Evolutionary conservation across 2,113 vertebrate genomes (phyloP), one percentile per base, ranked within the genome.

Genomic region (Daphoenositta chrysoptera): DNA sequence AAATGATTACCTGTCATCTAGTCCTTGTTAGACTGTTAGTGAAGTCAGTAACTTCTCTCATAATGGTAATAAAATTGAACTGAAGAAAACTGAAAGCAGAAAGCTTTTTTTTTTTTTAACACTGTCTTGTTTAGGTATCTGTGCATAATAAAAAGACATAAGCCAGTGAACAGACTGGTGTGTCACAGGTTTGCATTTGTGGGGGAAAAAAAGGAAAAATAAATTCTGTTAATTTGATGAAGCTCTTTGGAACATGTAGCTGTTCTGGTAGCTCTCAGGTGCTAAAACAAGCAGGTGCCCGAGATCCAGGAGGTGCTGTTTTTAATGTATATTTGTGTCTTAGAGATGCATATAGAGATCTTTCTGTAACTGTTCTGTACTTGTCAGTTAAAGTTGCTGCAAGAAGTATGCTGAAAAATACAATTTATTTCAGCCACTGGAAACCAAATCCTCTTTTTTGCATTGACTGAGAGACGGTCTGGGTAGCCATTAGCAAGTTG

Each of bases 401-500:
- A 68, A 71, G 45, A 53, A 71, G 33, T 19, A 9, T 35, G 20
- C 50, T 91, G 75, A 23, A 47, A 90, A 47, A 61, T 63, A 8
- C 7, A 27, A 11, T 19, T 84, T 87, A 42, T 48, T 78, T 87
- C 20, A 15, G 56, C 71, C 22, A 21, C 77, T 26, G 45, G 66
- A 72, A 39, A 35, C 21, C 11, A 63, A 69, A 60, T 80, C 37
- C 12, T 37, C 18, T 57, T 76, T 79, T 89, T 47, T 11, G 7
- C 16, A 3, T 11, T 37, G 70, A 39, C 50, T 37, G 57, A 23
- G 60, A 51, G 48, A 8, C 0, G 0, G 23, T 47, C 47, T 69
- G 24, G 15, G 27, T 73, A 45, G 31, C 61, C 1, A 7, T 79
- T 64, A 68, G 47, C 63, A 68, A 82, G 66, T n/a, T 85, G 54